Percentiles rank a stretch among this genome's conserved stretches.
Conservation (phyloP, 1,140 invertebrate genomes). For the Tetragnatha versicolor region DNA sequence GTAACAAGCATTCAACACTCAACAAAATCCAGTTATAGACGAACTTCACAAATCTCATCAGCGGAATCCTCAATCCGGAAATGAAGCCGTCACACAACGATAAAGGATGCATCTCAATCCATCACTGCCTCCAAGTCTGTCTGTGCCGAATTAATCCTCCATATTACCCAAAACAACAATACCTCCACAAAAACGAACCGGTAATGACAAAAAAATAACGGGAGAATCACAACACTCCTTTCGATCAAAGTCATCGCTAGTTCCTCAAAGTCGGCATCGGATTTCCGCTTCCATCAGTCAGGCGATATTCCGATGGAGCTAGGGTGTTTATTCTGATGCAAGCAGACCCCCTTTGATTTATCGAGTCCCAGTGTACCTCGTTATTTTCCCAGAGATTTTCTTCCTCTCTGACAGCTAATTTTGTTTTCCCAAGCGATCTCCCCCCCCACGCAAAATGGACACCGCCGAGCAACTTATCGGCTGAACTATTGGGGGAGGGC, state of each 20-base stretch:
- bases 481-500: neutral
- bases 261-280: neutral
- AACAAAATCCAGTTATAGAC: no score
- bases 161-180: slow-evolving; percentile 60
- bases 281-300: slow-evolving; percentile 1
- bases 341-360: slow-evolving; percentile 24
- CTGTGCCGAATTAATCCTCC: no score
- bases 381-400: slow-evolving; percentile 19
- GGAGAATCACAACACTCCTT: neutral
- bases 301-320: neutral
- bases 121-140: no score
- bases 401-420: slow-evolving; percentile 21
- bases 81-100: no score
- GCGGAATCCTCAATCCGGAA: no score
- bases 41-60: no score
- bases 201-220: slow-evolving; percentile 20
- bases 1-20: no score
- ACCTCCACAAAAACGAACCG: slow-evolving; percentile 31
- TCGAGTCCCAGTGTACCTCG: slow-evolving; percentile 19
- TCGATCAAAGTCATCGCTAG: neutral
- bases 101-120: no score
- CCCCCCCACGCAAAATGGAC: slow-evolving; percentile 9
- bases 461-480: neutral
- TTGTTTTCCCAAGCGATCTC: slow-evolving; percentile 3
- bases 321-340: slow-evolving; percentile 9